Conservation (phyloP, 2,797 vertebrate species). For the Periophthalmus magnuspinnatus region DNA sequence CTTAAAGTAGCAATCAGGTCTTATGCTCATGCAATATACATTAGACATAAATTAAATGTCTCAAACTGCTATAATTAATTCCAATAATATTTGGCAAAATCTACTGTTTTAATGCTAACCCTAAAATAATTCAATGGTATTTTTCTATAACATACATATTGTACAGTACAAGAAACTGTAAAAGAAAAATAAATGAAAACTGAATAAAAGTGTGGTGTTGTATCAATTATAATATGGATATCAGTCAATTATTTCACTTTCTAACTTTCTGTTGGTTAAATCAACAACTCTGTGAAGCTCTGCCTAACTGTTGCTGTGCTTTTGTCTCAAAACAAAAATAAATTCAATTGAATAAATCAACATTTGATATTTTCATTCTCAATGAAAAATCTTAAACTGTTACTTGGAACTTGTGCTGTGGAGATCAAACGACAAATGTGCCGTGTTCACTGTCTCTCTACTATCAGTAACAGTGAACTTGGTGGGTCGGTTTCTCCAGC, state of each 20-base stretch:
- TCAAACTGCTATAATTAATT: no score
- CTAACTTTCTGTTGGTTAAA: no score
- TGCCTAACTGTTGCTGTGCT: no score
- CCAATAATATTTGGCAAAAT: no score
- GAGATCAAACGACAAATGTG: conserved; percentile 18
- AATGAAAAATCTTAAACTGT: not conserved
- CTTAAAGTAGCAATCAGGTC: no score
- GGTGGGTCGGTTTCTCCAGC: conserved; percentile 13
- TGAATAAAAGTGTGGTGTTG: not conserved
- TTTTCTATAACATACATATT: not conserved
- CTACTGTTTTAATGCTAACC: not conserved
- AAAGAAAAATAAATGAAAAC: not conserved
- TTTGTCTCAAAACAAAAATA: no score
- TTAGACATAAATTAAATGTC: no score
- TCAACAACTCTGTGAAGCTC: no score
- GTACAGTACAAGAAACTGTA: not conserved
- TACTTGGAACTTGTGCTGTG: not conserved
- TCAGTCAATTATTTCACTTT: no score
- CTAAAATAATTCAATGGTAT: not conserved
- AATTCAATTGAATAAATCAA: no score
- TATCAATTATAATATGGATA: not conserved
- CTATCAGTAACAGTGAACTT: conserved; percentile 32
- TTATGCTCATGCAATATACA: no score
- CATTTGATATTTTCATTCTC: no score
- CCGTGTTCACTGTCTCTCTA: conserved; percentile 19